Conservation (phyloP, 2,888 invertebrate genomes). For the Archips crataeganus region DNA sequence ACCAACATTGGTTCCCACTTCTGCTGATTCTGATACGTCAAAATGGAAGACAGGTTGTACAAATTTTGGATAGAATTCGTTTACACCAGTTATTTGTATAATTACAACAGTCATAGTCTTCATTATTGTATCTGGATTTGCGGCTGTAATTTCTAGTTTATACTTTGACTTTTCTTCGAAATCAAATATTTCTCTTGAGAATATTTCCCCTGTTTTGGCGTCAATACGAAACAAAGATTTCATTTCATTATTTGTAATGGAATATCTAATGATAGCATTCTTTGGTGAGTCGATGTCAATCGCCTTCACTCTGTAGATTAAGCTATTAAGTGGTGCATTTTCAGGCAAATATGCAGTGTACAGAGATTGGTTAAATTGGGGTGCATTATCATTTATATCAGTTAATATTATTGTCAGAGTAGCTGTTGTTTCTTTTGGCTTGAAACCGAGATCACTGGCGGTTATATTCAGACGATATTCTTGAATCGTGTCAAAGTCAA, state of each 20-base stretch:
- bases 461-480: conserved; percentile 95
- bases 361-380: conserved; percentile 91
- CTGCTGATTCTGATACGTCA: conserved; percentile 96
- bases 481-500: conserved; percentile 95
- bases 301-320: conserved; percentile 91
- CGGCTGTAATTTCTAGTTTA: conserved; percentile 91
- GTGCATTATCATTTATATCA: conserved; percentile 97
- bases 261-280: conserved; percentile 94
- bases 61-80: conserved; percentile 95
- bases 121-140: conserved; percentile 95
- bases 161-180: conserved; percentile 94
- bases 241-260: conserved; percentile 91
- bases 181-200: conserved; percentile 92
- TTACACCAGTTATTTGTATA: conserved; percentile 93
- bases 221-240: conserved; percentile 93
- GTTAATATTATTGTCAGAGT: conserved; percentile 94
- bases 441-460: conserved; percentile 94
- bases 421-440: conserved; percentile 91
- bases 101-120: conserved; percentile 90
- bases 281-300: conserved; percentile 95
- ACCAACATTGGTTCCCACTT: conserved; percentile 94
- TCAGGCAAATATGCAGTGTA: conserved; percentile 94
- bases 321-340: conserved; percentile 91
- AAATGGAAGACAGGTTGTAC: conserved; percentile 96
- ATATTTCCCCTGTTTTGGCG: conserved; percentile 90